Evolutionary conservation across 2,113 vertebrate species (phyloP).

Genomic region (Ictalurus punctatus): DNA sequence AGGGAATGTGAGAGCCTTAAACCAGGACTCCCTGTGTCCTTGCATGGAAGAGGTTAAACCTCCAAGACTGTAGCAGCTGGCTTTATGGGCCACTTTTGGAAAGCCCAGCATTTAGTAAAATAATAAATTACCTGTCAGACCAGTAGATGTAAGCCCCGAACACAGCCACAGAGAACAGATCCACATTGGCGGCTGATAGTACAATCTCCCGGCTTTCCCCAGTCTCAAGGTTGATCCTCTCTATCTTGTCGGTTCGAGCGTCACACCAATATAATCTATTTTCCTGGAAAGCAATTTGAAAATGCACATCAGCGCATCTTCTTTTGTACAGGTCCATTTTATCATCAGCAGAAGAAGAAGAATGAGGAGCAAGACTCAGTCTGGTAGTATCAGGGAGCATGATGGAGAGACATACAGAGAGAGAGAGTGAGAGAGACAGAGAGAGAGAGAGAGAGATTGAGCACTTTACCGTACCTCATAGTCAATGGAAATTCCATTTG

Average conservation of each 20-base stretch:
- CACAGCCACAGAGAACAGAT: slow-evolving; percentile 97
- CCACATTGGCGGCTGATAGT: slow-evolving; percentile 94
- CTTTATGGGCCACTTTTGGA: slow-evolving; percentile 71
- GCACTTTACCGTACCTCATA: slow-evolving; percentile 80
- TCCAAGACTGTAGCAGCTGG: slow-evolving; percentile 74
- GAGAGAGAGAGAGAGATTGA: background rate
- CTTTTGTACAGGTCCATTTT: slow-evolving; percentile 61
- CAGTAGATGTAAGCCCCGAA: slow-evolving; percentile 99
- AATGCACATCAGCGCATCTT: slow-evolving; percentile 68
- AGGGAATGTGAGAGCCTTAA: slow-evolving; percentile 59
- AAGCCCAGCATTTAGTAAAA: slow-evolving; percentile 82
- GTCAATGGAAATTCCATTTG: slow-evolving; percentile 96
- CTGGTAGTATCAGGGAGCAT: slow-evolving; percentile 31
- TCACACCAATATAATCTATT: slow-evolving; percentile 99
- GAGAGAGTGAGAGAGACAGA: background rate
- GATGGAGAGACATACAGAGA: background rate
- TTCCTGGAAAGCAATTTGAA: slow-evolving; percentile 89
- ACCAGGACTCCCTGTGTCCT: slow-evolving; percentile 66
- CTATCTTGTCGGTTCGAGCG: slow-evolving; percentile 98
- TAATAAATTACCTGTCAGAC: slow-evolving; percentile 99
- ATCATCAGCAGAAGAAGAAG: slow-evolving; percentile 64
- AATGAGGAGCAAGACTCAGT: slow-evolving; percentile 49
- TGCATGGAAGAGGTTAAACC: slow-evolving; percentile 74
- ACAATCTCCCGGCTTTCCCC: slow-evolving; percentile 94
- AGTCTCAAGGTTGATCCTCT: slow-evolving; percentile 98